Percentiles rank a stretch among this genome's conserved stretches.
phyloP scores from a whole-genome alignment of 2,888 invertebrate genomes.

The Rhagonycha fulva region DNA sequence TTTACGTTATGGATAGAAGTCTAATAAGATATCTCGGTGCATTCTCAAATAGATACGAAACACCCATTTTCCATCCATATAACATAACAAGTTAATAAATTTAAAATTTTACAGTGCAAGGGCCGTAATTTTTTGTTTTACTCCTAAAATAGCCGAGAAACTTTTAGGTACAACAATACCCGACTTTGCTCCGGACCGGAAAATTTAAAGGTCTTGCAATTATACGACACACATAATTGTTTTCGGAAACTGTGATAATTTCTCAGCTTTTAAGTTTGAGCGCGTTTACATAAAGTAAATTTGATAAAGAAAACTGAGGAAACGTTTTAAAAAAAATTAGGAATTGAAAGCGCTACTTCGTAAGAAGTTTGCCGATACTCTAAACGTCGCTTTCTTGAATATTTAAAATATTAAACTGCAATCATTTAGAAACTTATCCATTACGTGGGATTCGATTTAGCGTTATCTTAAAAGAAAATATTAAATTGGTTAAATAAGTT shows the following conservation, averaged over 20 bases:
- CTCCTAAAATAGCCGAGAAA: not conserved
- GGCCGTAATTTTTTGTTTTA: not conserved
- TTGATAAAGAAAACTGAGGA: not conserved
- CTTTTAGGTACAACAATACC: not conserved
- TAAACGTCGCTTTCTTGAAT: not conserved
- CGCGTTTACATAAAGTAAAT: not conserved
- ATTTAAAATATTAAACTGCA: not conserved
- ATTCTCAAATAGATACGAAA: too few species aligned
- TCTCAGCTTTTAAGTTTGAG: not conserved
- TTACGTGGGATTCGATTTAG: not conserved
- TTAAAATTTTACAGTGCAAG: not conserved
- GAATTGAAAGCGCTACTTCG: not conserved
- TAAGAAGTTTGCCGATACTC: not conserved
- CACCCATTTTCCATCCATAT: too few species aligned
- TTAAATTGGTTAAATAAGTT: conserved; percentile 12
- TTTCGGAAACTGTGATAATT: not conserved
- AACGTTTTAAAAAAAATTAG: not conserved
- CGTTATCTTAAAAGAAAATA: not conserved
- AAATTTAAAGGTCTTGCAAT: not conserved
- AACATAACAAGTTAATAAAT: not conserved
- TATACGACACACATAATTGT: not conserved
- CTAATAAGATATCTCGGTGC: too few species aligned
- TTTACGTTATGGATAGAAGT: too few species aligned
- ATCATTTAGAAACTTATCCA: not conserved
- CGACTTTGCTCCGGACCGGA: not conserved